Evolutionary conservation across 2,888 invertebrate genomes (phyloP).

Genomic region (Tupiocoris notatus): DNA sequence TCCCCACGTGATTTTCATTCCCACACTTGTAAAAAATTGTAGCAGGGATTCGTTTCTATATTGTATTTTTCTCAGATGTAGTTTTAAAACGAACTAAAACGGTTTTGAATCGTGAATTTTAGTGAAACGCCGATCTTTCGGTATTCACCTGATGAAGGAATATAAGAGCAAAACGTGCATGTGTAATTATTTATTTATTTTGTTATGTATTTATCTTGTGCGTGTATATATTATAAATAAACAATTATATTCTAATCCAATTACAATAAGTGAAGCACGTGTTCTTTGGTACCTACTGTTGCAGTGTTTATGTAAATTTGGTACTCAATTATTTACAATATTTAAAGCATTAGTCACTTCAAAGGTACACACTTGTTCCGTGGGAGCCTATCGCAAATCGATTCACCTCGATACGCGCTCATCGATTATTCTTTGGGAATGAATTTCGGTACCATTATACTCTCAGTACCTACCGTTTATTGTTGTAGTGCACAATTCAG

Average conservation of each 20-base stretch:
- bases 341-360: slow-evolving; percentile 30
- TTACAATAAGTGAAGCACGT: slow-evolving; percentile 35
- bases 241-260: slow-evolving; percentile 12
- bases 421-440: not conserved
- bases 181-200: slow-evolving; percentile 31
- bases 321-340: slow-evolving; percentile 26
- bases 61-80: not conserved
- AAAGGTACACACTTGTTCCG: not conserved
- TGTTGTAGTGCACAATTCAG: slow-evolving; percentile 48
- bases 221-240: slow-evolving; percentile 36
- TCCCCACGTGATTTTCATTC: not conserved
- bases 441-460: slow-evolving; percentile 12
- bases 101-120: no score
- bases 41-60: not conserved
- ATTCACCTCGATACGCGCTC: not conserved
- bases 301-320: slow-evolving; percentile 36
- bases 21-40: not conserved
- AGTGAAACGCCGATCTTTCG: no score
- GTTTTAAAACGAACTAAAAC: not conserved
- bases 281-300: slow-evolving; percentile 42
- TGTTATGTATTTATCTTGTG: slow-evolving; percentile 34
- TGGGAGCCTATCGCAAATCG: not conserved
- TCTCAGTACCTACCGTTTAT: slow-evolving; percentile 39
- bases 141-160: not conserved
- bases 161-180: not conserved